Base-by-base conservation (phyloP, 2,113 vertebrate species). In the Bucco capensis region DNA sequence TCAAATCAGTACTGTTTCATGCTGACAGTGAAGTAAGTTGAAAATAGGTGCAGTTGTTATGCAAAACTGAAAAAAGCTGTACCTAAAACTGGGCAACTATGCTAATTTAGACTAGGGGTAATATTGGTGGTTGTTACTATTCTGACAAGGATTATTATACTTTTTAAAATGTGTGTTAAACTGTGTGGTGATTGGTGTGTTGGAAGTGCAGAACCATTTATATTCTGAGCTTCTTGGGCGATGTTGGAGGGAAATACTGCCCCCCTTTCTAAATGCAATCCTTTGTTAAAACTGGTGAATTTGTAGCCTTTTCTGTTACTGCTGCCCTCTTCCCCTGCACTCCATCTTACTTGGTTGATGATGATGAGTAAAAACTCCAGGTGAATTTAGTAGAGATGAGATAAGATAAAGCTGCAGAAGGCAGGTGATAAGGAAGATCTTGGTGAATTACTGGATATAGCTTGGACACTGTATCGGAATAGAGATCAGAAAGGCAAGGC, bases 71-170 rank as follows among this genome's bases (percentile, higher is more conserved):
- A 64, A 77, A 37, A 50, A 42, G 23, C 40, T 91, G 67, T 85
- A 64, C 25, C 17, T 86, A 44, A 69, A 67, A 38, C 38, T 47
- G 16, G 30, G 40, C 7, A 54, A 78, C 70, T 53, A 28, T 86
- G 77, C 93, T 86, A 80, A 92, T 94, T 74, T 90, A 91, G 83
- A 80, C 73, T 74, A 90, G 30, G 60, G 93, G 81, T 93, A n/a
- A 60, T 73, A 62, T n/a, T 84, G 80, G 38, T 49, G 25, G 77
- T 65, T 82, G 61, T 94, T 86, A 75, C 86, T 81, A 54, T 71
- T 91, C 83, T 93, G 58, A 90, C 64, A 31, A 61, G 60, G 53
- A 83, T 66, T 93, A 46, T 73, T 85, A 22, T 4, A 51, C 57
- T 73, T 79, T 56, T 78, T 19, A 9, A 73, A 89, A 56, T 21